A percentile compares a stretch with the other conserved stretches of the same genome.
These are phyloP conservation scores for Salticus scenicus DNA, from an alignment of 2,888 invertebrate genomes.

Conservation along the genomic window DNA sequence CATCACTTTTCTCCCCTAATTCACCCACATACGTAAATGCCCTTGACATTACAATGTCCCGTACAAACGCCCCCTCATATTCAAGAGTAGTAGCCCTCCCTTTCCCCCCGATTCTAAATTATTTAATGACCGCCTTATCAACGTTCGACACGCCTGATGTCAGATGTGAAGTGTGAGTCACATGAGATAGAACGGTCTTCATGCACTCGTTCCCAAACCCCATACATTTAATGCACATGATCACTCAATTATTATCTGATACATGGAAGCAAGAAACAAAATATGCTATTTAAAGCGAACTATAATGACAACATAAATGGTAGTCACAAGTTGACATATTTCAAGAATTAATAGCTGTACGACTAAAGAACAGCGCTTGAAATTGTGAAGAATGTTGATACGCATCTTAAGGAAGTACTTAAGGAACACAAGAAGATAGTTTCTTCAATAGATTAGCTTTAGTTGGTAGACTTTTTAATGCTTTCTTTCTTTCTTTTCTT, in stretches of 20 bases:
- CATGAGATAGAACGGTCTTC: background rate
- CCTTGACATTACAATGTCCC: background rate
- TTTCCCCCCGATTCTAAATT: constrained; percentile 27
- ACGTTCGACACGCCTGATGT: constrained; percentile 8
- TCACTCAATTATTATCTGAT: background rate
- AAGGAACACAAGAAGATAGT: background rate
- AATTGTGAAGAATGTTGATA: background rate
- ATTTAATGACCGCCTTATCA: constrained; percentile 55
- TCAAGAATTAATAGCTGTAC: background rate
- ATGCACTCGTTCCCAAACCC: background rate
- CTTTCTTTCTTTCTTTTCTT: too few relatives aligned
- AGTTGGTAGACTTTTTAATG: too few relatives aligned
- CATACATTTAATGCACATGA: background rate
- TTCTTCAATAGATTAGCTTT: background rate
- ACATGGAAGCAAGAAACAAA: background rate
- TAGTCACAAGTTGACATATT: background rate
- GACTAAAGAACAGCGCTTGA: background rate
- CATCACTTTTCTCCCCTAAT: background rate
- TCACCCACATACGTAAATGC: background rate
- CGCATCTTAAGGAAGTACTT: background rate
- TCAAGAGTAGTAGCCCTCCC: constrained; percentile 3
- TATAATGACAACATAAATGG: background rate
- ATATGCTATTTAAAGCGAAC: background rate
- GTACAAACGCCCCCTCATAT: constrained; percentile 1
- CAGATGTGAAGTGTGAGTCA: constrained; percentile 8